These are phyloP conservation scores for Pachyramphus minor DNA, from an alignment of 2,113 vertebrate genomes.

Conservation along the genomic window DNA sequence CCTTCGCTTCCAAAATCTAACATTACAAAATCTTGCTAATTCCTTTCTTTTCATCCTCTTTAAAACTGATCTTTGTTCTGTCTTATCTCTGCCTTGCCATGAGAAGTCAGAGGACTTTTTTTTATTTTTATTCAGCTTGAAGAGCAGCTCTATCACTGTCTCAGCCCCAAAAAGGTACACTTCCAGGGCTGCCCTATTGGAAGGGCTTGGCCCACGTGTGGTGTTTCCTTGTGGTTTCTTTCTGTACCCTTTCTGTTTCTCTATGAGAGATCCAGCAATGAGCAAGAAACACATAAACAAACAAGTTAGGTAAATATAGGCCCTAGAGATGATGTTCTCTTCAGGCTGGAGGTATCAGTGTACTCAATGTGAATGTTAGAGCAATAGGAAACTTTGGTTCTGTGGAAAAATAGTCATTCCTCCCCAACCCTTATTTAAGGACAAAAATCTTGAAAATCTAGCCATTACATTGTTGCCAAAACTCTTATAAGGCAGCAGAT, in stretches of 20 bases:
- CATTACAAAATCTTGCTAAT: background rate
- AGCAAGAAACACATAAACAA: background rate
- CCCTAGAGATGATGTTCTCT: background rate
- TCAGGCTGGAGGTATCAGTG: rapidly evolving
- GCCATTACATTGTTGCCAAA: background rate
- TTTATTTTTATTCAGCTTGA: background rate
- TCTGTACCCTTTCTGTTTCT: background rate
- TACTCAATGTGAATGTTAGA: background rate
- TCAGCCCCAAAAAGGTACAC: background rate
- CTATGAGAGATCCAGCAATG: background rate
- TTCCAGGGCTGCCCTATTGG: background rate
- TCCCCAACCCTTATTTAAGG: background rate
- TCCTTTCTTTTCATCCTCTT: background rate
- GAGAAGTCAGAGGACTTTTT: background rate
- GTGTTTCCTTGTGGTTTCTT: background rate
- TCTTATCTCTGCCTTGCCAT: background rate
- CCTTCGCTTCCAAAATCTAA: background rate
- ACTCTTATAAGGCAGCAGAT: background rate
- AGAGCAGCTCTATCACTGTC: background rate
- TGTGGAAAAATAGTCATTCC: background rate
- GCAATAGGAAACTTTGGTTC: background rate
- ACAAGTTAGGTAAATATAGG: background rate
- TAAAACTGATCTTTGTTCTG: background rate
- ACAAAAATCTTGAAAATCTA: background rate
- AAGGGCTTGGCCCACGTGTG: rapidly evolving